phyloP scores from a whole-genome alignment of 2,797 vertebrate species.

The Poecilia gillii region DNA sequence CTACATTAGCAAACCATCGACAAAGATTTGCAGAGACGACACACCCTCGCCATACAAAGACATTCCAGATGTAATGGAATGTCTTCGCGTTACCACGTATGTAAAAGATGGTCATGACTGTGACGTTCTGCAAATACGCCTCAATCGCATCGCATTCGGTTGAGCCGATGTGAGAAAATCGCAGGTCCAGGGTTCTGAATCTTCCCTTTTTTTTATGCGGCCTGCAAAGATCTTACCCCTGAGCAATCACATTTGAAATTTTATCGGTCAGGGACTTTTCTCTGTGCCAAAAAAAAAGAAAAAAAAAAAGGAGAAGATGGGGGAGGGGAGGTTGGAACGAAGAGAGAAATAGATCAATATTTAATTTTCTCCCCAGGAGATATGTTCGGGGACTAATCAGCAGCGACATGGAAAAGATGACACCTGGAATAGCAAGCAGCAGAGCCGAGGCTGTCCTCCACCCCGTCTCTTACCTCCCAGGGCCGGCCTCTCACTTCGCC shows the following conservation, averaged over 20 bases:
- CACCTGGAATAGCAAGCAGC: slow-evolving; percentile 82
- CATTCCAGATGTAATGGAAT: background rate
- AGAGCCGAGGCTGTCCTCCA: slow-evolving; percentile 43
- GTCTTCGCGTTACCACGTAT: background rate
- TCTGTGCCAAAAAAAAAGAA: slow-evolving; percentile 42
- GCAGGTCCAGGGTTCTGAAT: background rate
- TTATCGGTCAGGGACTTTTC: slow-evolving; percentile 54
- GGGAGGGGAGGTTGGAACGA: slow-evolving; percentile 44
- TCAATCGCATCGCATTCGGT: background rate
- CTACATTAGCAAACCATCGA: too few species aligned
- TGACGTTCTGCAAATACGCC: background rate
- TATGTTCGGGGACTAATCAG: slow-evolving; percentile 82
- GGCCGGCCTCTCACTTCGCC: slow-evolving; percentile 37
- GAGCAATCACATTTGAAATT: slow-evolving; percentile 70
- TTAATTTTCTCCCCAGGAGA: slow-evolving; percentile 85
- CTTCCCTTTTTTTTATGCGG: background rate
- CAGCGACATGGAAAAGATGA: slow-evolving; percentile 77
- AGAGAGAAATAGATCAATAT: slow-evolving; percentile 85
- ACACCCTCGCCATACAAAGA: background rate
- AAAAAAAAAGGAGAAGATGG: slow-evolving; percentile 25
- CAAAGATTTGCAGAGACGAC: too few species aligned
- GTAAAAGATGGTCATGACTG: background rate
- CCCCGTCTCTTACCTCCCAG: slow-evolving; percentile 41
- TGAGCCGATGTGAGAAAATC: background rate
- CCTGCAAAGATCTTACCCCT: slow-evolving; percentile 34